phyloP scores from a whole-genome alignment of 1,140 invertebrate genomes.

The Brachionus paranguensis region DNA sequence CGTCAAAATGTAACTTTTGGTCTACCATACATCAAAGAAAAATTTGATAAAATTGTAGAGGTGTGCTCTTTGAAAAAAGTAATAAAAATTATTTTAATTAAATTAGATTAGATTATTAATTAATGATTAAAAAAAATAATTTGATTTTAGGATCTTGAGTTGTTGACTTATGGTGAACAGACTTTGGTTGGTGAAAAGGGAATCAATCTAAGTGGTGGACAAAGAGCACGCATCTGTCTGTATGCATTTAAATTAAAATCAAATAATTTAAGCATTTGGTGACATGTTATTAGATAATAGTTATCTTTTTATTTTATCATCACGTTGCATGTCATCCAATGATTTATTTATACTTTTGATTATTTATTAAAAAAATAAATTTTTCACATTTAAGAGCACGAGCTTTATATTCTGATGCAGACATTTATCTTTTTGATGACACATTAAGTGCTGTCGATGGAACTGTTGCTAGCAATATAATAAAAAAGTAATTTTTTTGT shows the following conservation, averaged over 20 bases:
- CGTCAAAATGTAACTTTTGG: slow-evolving; percentile 83
- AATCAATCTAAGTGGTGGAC: slow-evolving; percentile 76
- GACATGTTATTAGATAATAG: background rate
- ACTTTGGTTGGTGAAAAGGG: slow-evolving; percentile 83
- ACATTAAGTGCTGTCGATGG: slow-evolving; percentile 75
- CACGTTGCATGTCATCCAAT: background rate
- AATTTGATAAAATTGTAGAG: slow-evolving; percentile 48
- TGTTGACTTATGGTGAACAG: slow-evolving; percentile 71
- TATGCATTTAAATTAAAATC: slow-evolving; percentile 35
- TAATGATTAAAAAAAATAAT: background rate
- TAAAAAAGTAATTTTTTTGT: slow-evolving; percentile 53
- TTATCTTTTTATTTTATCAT: background rate
- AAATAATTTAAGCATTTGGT: background rate
- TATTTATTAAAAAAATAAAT: background rate
- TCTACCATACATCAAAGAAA: slow-evolving; percentile 44
- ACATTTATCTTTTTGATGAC: slow-evolving; percentile 75
- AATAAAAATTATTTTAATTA: background rate
- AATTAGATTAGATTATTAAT: background rate
- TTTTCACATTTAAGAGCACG: slow-evolving; percentile 53
- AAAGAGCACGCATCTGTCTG: slow-evolving; percentile 75
- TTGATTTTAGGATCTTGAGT: slow-evolving; percentile 63
- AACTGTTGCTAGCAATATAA: slow-evolving; percentile 71
- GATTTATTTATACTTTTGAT: background rate
- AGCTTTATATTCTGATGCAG: slow-evolving; percentile 71
- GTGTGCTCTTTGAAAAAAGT: slow-evolving; percentile 44